Base-by-base conservation (phyloP, 1,140 invertebrate genomes). In the Tetranychus cinnabarinus region DNA sequence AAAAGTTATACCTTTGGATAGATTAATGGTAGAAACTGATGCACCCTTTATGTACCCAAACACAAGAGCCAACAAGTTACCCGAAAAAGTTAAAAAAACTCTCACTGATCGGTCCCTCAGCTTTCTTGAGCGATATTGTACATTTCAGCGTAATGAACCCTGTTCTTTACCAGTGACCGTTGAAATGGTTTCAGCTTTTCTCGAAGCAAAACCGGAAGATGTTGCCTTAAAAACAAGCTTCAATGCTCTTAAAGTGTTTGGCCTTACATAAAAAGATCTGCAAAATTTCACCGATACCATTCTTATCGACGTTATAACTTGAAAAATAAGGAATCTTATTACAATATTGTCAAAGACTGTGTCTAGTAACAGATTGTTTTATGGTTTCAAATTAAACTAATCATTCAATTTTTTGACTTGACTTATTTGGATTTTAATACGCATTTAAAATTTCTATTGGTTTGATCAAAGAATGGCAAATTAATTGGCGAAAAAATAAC, bases 31-130 rank as follows among this genome's bases (percentile, higher is more conserved):
- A 1, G 88, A 93, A 74, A 91, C 87, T 2, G 90, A 95, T 75
- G 83, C 88, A 10, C 90, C 90, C 0, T 96, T 89, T 69, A 90
- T 93, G 86, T 95, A 89, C 72, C 89, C 89, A 0, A 96, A 95
- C 70, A 88, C 87, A 54, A 77, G 89, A 70, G 88, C 88, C 58
- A 89, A 87, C 31, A 93, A 93, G 72, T 72, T 96, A 66, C 85
- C 88, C 37, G 70, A 79, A 60, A 80, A 85, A 69, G 82, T 95
- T 5, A 92, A 90, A 75, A 82, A 86, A 67, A 80, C 80, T 50
- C 75, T 95, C 55, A 88, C 88, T 8, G 84, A 89, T 75, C 80
- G 86, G 76, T 71, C 79, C n/a, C 70, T 77, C 67, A 78, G 73
- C 59, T 83, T 79, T 70, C 71, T 81, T 65, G 78, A 77, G 65